Percentiles rank a stretch among this genome's conserved stretches.
Evolutionary conservation across 2,797 vertebrate genomes (phyloP).

Genomic region (Dendrocincla tyrannina): DNA sequence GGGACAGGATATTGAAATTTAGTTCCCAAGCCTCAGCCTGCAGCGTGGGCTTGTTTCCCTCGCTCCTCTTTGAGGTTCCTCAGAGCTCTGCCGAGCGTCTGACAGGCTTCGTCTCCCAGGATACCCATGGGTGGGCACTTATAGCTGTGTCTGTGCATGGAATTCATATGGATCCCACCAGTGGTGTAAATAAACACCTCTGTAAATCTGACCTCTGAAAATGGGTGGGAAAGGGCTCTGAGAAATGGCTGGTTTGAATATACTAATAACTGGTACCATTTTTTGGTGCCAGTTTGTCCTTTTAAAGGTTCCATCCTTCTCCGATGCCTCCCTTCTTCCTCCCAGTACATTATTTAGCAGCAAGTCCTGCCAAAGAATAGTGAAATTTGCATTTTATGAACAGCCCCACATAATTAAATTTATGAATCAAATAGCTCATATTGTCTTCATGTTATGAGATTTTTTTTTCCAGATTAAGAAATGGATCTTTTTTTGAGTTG

Average conservation of each 20-base stretch:
- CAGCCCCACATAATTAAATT: neutral
- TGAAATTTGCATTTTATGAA: neutral
- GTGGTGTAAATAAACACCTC: neutral
- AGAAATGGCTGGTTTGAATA: neutral
- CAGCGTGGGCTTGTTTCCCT: neutral
- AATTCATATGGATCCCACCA: neutral
- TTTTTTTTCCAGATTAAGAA: neutral
- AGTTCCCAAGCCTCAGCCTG: neutral
- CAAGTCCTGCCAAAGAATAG: neutral
- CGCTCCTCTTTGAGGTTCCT: neutral
- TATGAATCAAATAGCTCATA: neutral
- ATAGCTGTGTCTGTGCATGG: neutral
- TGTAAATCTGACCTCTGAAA: neutral
- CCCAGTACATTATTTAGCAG: neutral
- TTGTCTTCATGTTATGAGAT: neutral
- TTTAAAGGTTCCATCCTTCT: neutral
- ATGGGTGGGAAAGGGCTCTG: neutral
- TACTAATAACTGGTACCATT: neutral
- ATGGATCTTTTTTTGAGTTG: neutral
- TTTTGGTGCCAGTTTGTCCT: neutral
- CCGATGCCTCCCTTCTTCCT: neutral
- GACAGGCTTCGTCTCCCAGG: neutral
- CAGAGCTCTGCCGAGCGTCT: neutral
- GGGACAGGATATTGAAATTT: conserved; percentile 7
- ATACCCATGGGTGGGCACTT: neutral